Evolutionary conservation across 1,140 invertebrate species (phyloP).

Genomic region (Papilio xuthus): DNA sequence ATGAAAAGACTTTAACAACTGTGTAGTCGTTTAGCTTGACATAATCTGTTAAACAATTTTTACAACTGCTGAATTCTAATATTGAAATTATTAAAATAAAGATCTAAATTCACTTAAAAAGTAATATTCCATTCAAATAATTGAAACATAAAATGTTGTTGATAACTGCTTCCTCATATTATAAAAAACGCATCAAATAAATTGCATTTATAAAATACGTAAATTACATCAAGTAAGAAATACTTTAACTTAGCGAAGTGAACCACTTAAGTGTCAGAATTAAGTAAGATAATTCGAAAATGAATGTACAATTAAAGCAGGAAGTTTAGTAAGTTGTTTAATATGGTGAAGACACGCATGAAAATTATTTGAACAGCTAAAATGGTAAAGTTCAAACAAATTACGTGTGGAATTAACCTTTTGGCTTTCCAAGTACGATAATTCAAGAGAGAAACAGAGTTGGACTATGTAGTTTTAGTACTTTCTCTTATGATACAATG

Average conservation of each 20-base stretch:
- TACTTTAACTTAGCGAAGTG: not conserved
- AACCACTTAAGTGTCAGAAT: not conserved
- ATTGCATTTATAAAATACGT: not conserved
- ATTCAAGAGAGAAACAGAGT: not conserved
- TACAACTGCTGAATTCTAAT: not conserved
- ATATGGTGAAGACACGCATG: not conserved
- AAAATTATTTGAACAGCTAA: not conserved
- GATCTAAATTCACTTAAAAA: too few relatives aligned
- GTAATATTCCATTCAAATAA: too few relatives aligned
- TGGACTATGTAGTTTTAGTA: too few relatives aligned
- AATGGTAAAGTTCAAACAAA: not conserved
- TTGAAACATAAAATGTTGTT: not conserved
- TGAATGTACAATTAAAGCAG: not conserved
- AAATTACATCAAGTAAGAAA: not conserved
- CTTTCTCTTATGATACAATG: too few relatives aligned
- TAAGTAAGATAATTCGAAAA: slow-evolving; percentile 12
- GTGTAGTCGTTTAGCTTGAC: not conserved
- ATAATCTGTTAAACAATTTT: not conserved
- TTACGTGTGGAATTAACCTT: not conserved
- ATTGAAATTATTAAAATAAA: not conserved
- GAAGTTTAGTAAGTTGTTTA: slow-evolving; percentile 5
- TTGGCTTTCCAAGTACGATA: not conserved
- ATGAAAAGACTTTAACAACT: slow-evolving; percentile 4
- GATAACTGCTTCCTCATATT: not conserved
- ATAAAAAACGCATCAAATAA: not conserved